Percentiles rank a stretch among this genome's conserved stretches.
Evolutionary conservation across 1,140 invertebrate genomes (phyloP).

Genomic region (Whitmania pigra): DNA sequence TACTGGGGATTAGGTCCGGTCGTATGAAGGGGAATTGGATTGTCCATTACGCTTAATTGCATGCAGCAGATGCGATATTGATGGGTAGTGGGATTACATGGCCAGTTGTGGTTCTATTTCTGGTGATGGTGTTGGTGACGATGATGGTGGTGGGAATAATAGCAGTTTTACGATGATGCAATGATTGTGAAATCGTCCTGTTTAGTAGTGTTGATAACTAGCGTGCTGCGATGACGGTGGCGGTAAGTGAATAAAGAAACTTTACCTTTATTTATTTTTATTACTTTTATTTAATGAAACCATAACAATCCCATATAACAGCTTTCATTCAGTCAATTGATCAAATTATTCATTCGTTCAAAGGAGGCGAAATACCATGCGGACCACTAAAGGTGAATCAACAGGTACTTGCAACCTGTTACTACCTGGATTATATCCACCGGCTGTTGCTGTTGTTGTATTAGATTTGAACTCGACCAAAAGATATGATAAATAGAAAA

Average conservation of each 20-base stretch:
- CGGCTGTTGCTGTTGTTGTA: no score
- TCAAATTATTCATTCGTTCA: no score
- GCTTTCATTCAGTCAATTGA: no score
- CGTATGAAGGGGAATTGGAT: conserved; percentile 3
- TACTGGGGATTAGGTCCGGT: no score
- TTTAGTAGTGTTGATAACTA: not conserved
- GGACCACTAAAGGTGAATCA: no score
- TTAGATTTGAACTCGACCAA: no score
- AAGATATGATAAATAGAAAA: no score
- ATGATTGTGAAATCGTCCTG: not conserved
- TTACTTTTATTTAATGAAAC: not conserved
- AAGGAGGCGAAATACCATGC: no score
- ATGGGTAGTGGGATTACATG: conserved; percentile 5
- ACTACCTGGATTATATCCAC: no score
- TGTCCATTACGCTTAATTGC: conserved; percentile 12
- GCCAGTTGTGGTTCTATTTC: not conserved
- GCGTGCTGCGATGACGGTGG: not conserved
- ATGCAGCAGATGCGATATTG: conserved; percentile 13
- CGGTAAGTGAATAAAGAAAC: not conserved
- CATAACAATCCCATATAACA: no score
- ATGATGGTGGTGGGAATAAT: not conserved
- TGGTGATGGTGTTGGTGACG: not conserved
- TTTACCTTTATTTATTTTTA: no score
- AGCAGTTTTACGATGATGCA: not conserved
- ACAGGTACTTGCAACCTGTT: no score